Conservation (phyloP, 2,888 invertebrate species). For the Drymonia ruficornis region DNA sequence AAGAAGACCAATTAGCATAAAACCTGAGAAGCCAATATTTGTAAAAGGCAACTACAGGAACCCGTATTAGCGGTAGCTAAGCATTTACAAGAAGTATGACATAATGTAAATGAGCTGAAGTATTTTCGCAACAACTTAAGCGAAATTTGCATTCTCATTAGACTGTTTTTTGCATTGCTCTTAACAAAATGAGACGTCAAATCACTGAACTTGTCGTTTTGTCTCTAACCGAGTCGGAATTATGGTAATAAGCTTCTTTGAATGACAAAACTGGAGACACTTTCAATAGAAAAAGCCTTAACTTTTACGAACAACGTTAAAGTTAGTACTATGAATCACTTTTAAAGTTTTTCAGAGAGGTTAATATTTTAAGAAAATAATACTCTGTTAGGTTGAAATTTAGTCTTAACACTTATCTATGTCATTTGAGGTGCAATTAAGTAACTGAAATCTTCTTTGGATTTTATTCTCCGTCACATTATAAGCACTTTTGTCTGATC, state of each 20-base stretch:
- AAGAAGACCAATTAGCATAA: constrained; percentile 43
- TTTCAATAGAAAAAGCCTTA: constrained; percentile 17
- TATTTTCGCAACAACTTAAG: constrained; percentile 64
- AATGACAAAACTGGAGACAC: constrained; percentile 26
- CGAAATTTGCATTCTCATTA: constrained; percentile 73
- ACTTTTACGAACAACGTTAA: constrained; percentile 9
- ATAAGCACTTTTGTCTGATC: background rate
- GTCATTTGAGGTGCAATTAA: too few relatives aligned
- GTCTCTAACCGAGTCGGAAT: constrained; percentile 34
- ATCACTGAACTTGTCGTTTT: constrained; percentile 48
- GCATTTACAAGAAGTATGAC: constrained; percentile 68
- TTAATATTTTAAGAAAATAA: too few relatives aligned
- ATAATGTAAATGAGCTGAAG: constrained; percentile 74
- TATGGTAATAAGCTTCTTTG: constrained; percentile 41
- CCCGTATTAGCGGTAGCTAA: constrained; percentile 69
- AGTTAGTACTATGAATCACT: background rate
- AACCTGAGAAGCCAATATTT: constrained; percentile 38
- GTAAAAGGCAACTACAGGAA: constrained; percentile 50
- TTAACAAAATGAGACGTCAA: constrained; percentile 65
- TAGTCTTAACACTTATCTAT: background rate
- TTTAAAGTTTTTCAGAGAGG: background rate
- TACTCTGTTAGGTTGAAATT: too few relatives aligned
- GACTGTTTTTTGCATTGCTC: constrained; percentile 59
- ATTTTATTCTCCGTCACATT: background rate
- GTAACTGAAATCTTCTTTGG: too few relatives aligned